phyloP scores from a whole-genome alignment of 2,797 vertebrate genomes.

The Alouatta caraya region DNA sequence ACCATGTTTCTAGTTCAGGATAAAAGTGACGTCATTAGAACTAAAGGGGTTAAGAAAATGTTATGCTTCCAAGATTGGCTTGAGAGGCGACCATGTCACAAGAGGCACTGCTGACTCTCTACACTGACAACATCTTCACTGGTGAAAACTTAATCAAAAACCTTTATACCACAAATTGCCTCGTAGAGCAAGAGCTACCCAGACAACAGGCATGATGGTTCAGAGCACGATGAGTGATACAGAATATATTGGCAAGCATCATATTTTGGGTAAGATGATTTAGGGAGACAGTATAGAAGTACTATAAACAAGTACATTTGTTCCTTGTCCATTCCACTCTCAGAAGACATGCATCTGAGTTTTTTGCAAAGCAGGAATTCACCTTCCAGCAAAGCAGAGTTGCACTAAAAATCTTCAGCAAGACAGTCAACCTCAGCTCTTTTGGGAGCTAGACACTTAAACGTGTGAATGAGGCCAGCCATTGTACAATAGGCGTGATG shows the following conservation, averaged over 20 bases:
- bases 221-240: neutral
- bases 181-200: neutral
- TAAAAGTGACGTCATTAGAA: neutral
- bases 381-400: neutral
- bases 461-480: neutral
- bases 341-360: neutral
- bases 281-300: neutral
- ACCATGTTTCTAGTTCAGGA: neutral
- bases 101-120: neutral
- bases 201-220: neutral
- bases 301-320: neutral
- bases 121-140: neutral
- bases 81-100: neutral
- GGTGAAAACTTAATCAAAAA: neutral
- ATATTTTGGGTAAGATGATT: neutral
- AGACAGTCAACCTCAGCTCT: neutral
- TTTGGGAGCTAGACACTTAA: neutral
- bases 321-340: neutral
- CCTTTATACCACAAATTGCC: neutral
- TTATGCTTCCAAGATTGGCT: neutral
- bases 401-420: neutral
- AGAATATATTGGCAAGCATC: neutral
- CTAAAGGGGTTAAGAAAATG: neutral
- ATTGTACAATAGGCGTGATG: neutral
- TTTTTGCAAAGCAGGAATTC: neutral